These are phyloP conservation scores for Pyrrhia umbra DNA, from an alignment of 2,888 invertebrate species.

Conservation along the genomic window DNA sequence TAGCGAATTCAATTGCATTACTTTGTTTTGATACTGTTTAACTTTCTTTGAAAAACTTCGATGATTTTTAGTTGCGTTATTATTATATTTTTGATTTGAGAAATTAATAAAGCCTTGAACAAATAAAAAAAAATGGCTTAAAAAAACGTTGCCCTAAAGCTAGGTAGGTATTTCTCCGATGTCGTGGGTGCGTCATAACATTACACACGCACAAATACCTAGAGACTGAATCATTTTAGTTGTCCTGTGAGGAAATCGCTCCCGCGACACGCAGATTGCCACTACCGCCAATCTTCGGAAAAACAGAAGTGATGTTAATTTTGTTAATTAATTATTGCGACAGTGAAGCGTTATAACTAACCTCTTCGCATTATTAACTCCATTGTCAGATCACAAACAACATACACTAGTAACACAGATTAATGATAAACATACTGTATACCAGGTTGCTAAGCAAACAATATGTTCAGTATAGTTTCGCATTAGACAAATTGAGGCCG, in stretches of 20 bases:
- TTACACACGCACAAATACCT: no score
- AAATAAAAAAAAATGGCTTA: no score
- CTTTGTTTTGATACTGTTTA: conserved; percentile 22
- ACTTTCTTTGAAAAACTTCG: neutral
- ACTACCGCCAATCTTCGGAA: no score
- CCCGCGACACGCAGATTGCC: no score
- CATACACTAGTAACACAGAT: conserved; percentile 24
- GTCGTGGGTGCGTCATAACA: no score
- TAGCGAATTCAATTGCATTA: conserved; percentile 18
- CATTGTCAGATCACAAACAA: neutral
- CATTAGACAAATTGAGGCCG: conserved; percentile 72
- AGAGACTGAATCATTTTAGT: no score
- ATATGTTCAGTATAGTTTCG: conserved; percentile 62
- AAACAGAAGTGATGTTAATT: neutral
- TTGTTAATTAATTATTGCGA: neutral
- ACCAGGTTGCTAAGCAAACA: conserved; percentile 54
- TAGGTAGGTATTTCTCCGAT: no score
- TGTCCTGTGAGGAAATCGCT: no score
- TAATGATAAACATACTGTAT: conserved; percentile 34
- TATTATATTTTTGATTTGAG: no score
- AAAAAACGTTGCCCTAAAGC: no score
- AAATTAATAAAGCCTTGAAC: no score
- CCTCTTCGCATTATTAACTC: neutral
- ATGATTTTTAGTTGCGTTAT: no score
- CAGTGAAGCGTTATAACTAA: neutral